Base-by-base conservation (phyloP, 2,888 invertebrate genomes). In the Tipula helvola region DNA sequence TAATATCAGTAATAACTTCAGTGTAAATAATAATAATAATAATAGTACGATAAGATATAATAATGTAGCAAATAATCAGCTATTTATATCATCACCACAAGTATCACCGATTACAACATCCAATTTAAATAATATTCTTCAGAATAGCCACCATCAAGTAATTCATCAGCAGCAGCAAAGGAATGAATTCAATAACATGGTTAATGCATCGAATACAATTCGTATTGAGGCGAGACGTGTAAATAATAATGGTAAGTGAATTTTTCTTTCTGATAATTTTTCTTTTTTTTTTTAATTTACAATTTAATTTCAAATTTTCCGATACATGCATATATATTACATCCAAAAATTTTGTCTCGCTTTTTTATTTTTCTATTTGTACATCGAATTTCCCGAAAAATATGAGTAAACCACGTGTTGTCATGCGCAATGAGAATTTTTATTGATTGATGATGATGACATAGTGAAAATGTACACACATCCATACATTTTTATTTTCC, bases 401-500 rank as follows among this genome's bases (percentile, higher is more conserved):
- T 39, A 39, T 84, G 84, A 84, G 13, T 86, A 85, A 86, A 88
- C 88, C 88, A 88, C 88, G 88, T 88, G 88, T 88, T 88, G 47
- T 86, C 87, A 87, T 88, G 88, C 88, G 88, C 88, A 87, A 88
- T 88, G 88, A 88, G 87, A 88, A 88, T 57, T 87, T 87, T 88
- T 88, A 86, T 87, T 87, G 86, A 84, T 87, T 83, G 57, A 86
- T 86, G 71, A 71, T 28, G 28, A 39, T 71, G 28, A 28, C 71
- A 71, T 28, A 71, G 71, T 71, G 71, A 71, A 71, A 71, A 71
- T 71, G 18, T 57, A 57, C 18, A 18, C 8, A 47, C n/a, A 52
- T 52, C 8, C 10, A 16, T 52, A 16, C 47, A 52, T 52, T 71
- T 28, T 71, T 28, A 71, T 71, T 71, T 28, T 71, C 10, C 71